Evolutionary conservation across 2,113 vertebrate genomes (phyloP).

Genomic region (Erythrocebus patas): DNA sequence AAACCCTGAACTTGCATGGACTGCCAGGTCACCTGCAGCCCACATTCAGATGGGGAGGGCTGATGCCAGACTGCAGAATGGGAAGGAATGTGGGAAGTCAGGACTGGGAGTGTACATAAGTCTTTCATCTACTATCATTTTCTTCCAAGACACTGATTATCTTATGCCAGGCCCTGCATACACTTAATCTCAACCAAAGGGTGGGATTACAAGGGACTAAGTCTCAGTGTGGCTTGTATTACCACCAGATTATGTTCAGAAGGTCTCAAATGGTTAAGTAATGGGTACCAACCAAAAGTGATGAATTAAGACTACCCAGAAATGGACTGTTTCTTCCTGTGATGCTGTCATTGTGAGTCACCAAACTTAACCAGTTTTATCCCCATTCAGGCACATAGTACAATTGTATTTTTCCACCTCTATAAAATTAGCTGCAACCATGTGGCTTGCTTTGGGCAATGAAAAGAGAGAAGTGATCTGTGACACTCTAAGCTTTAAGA

Average conservation of each 20-base stretch:
- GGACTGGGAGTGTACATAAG: background rate
- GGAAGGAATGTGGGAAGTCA: background rate
- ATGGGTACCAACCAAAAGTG: background rate
- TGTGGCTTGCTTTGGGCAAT: background rate
- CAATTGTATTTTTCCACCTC: background rate
- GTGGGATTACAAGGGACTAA: background rate
- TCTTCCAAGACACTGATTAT: no score
- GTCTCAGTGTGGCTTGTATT: background rate
- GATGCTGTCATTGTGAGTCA: background rate
- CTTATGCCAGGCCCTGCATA: background rate
- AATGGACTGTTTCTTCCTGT: background rate
- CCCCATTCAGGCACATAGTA: background rate
- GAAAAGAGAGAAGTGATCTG: background rate
- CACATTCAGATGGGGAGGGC: background rate
- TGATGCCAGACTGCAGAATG: background rate
- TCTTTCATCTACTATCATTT: background rate
- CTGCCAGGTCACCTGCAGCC: background rate
- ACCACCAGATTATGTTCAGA: background rate
- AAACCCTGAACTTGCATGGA: background rate
- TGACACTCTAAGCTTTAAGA: conserved; percentile 5
- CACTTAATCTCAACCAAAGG: no score
- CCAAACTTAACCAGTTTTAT: background rate
- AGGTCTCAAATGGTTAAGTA: background rate
- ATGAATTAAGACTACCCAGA: background rate
- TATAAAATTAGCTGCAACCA: background rate